A percentile compares a stretch with the other conserved stretches of the same genome.
Conservation (phyloP, 2,797 vertebrate species). For the Enteromius thamalakanensis region DNA sequence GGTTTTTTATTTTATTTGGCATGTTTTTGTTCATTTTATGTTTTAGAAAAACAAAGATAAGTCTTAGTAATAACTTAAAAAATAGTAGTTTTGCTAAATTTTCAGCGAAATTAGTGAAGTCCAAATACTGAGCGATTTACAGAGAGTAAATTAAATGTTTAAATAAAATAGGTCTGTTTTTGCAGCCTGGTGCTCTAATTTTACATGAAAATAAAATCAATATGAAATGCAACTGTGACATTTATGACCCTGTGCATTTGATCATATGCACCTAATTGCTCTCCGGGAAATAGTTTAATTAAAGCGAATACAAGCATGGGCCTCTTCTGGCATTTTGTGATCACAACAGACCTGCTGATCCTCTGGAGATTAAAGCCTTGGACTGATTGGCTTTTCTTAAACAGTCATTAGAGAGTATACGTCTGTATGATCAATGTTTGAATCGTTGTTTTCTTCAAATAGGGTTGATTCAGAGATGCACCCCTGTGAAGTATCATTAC, state of each 20-base stretch:
- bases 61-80: not conserved
- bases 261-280: not conserved
- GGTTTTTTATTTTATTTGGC: not conserved
- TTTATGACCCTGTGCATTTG: constrained; percentile 17
- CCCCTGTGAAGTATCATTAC: constrained; percentile 92
- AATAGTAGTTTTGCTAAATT: not conserved
- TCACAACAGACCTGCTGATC: constrained; percentile 32
- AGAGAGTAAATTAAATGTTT: not conserved
- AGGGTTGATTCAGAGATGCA: constrained; percentile 91
- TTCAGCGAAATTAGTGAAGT: not conserved
- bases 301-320: constrained; percentile 1
- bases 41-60: not conserved
- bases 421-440: constrained; percentile 11
- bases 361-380: not conserved
- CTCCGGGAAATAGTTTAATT: constrained; percentile 34
- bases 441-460: constrained; percentile 43
- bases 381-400: not conserved
- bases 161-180: not conserved
- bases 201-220: not conserved
- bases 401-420: not conserved
- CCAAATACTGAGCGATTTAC: not conserved
- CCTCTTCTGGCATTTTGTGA: constrained; percentile 5
- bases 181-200: not conserved
- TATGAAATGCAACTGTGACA: not conserved
- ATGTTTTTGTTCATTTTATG: not conserved